These are phyloP conservation scores for Ictidomys tridecemlineatus DNA, from an alignment of 2,113 vertebrate species.

Conservation along the genomic window DNA sequence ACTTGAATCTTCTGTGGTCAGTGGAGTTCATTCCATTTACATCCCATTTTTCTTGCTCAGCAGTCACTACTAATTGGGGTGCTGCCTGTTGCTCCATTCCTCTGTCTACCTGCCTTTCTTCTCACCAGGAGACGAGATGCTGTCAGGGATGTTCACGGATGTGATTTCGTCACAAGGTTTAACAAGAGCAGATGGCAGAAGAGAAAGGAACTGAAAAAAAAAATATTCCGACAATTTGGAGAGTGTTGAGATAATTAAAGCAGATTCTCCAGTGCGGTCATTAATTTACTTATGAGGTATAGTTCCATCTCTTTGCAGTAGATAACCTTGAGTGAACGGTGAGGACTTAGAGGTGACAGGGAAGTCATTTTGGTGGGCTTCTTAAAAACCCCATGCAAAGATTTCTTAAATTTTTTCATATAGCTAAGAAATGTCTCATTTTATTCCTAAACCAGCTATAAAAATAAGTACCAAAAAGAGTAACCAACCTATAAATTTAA, in stretches of 20 bases:
- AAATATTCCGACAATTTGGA: not conserved
- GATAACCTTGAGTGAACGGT: not conserved
- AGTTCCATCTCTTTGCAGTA: not conserved
- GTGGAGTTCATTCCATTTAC: not conserved
- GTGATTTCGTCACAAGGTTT: not conserved
- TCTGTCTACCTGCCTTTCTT: not conserved
- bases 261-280: not conserved
- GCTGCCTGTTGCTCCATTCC: not conserved
- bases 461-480: not conserved
- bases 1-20: not conserved
- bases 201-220: not conserved
- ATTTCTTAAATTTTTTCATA: slow-evolving; percentile 11
- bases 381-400: not conserved
- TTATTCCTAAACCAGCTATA: not conserved
- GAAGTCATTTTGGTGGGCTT: not conserved
- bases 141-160: not conserved
- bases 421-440: not conserved
- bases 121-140: not conserved
- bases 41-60: not conserved
- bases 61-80: not conserved
- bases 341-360: not conserved
- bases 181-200: not conserved
- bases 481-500: slow-evolving; percentile 11
- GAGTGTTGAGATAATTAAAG: not conserved
- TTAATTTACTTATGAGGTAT: not conserved